Conservation (phyloP, 2,797 vertebrate genomes). For the Sarcoramphus papa region DNA sequence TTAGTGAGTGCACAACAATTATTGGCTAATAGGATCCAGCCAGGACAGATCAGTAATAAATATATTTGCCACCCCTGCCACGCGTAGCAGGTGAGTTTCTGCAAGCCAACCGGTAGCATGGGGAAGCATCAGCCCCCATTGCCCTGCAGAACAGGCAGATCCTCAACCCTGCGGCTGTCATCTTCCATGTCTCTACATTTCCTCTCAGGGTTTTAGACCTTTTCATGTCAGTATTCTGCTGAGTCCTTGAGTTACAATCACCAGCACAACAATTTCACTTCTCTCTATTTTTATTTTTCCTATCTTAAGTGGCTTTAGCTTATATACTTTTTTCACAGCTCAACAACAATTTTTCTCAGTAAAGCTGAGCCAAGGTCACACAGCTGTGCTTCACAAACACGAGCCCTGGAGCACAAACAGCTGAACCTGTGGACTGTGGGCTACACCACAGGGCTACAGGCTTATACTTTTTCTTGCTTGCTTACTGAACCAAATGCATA, state of each 20-base stretch:
- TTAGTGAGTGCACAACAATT: not conserved
- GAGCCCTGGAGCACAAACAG: not conserved
- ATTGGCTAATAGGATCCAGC: not conserved
- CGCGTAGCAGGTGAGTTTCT: not conserved
- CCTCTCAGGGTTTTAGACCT: not conserved
- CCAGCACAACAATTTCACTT: not conserved
- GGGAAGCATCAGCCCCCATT: not conserved
- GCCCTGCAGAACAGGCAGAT: not conserved
- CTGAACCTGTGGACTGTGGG: not conserved
- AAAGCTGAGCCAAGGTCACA: conserved; percentile 25
- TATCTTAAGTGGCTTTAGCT: not conserved
- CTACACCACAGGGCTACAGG: not conserved
- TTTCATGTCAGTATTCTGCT: not conserved
- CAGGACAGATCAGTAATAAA: not conserved
- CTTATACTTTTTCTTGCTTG: not conserved
- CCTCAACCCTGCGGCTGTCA: not conserved
- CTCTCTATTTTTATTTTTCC: not conserved
- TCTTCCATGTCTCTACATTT: not conserved
- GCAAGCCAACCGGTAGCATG: not conserved
- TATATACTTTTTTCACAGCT: not conserved
- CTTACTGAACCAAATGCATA: not conserved
- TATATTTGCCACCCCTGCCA: not conserved
- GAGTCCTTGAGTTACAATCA: not conserved
- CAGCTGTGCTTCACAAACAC: not conserved
- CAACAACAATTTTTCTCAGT: not conserved